Percentiles rank a stretch among this genome's conserved stretches.
phyloP scores from a whole-genome alignment of 2,797 vertebrate genomes.

The Megaceryle alcyon region DNA sequence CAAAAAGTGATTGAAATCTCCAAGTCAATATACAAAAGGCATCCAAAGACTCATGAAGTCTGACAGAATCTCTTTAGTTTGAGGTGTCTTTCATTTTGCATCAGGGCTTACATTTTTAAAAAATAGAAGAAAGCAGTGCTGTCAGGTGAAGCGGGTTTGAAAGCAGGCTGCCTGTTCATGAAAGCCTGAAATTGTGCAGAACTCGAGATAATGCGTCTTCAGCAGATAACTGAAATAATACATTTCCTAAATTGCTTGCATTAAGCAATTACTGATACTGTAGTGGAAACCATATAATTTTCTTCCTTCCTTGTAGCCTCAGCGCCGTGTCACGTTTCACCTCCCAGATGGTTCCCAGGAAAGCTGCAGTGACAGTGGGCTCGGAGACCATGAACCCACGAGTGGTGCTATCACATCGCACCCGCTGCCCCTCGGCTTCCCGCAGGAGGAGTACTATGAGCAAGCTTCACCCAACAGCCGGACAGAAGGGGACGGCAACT shows the following conservation, averaged over 20 bases:
- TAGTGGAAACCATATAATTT: conserved; percentile 68
- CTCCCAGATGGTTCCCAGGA: conserved; percentile 96
- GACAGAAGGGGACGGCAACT: conserved; percentile 97
- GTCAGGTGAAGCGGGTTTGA: conserved; percentile 51
- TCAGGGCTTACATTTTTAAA: conserved; percentile 21
- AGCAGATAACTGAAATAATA: conserved; percentile 42
- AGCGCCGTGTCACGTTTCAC: conserved; percentile 96
- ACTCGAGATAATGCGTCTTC: conserved; percentile 18
- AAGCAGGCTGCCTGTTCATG: conserved; percentile 22
- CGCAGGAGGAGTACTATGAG: conserved; percentile 93
- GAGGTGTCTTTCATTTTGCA: conserved; percentile 53
- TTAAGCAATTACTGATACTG: conserved; percentile 55
- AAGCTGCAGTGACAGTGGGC: conserved; percentile 91
- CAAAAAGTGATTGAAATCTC: conserved; percentile 50
- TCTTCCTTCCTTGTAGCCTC: conserved; percentile 82
- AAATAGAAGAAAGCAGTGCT: conserved; percentile 15
- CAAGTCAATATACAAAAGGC: conserved; percentile 48
- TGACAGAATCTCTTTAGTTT: conserved; percentile 53
- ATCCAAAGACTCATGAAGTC: conserved; percentile 51
- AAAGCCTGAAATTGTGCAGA: conserved; percentile 60
- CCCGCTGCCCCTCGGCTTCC: conserved; percentile 89
- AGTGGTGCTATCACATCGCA: conserved; percentile 85
- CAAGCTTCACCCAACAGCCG: conserved; percentile 93
- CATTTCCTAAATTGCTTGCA: conserved; percentile 42
- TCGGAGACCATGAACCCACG: conserved; percentile 86